phyloP scores from a whole-genome alignment of 2,888 invertebrate genomes.

The Sarcophaga subvicina region DNA sequence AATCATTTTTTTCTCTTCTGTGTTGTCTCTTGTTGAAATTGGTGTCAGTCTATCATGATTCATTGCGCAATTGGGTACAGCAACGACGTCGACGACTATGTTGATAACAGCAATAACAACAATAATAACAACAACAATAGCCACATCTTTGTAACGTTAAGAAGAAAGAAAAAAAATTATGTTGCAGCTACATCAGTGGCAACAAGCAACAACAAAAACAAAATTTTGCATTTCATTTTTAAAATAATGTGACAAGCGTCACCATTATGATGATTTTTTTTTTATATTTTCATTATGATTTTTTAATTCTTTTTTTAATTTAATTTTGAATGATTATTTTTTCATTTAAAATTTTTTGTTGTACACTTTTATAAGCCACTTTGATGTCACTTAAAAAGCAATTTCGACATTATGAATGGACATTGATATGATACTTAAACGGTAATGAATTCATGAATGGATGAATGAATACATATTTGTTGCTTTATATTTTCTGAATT shows the following conservation, averaged over 20 bases:
- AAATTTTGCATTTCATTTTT: conserved; percentile 57
- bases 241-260: conserved; percentile 61
- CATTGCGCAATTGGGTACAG: conserved; percentile 64
- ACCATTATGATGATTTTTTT: conserved; percentile 45
- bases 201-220: conserved; percentile 3
- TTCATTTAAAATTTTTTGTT: too few species aligned
- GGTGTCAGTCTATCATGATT: conserved; percentile 67
- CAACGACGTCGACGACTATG: conserved; percentile 9
- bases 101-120: neutral
- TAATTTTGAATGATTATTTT: too few species aligned
- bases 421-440: neutral
- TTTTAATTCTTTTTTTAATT: neutral
- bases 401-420: conserved; percentile 29
- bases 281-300: neutral
- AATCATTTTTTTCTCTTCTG: neutral
- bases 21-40: conserved; percentile 48
- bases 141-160: neutral
- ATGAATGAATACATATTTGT: too few species aligned
- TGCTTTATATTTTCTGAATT: too few species aligned
- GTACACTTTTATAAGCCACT: conserved; percentile 50
- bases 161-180: neutral
- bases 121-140: conserved; percentile 16
- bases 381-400: conserved; percentile 49
- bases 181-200: conserved; percentile 35
- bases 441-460: too few species aligned